These are phyloP conservation scores for Muntiacus reevesi DNA, from an alignment of 2,113 vertebrate genomes.

Conservation along the genomic window DNA sequence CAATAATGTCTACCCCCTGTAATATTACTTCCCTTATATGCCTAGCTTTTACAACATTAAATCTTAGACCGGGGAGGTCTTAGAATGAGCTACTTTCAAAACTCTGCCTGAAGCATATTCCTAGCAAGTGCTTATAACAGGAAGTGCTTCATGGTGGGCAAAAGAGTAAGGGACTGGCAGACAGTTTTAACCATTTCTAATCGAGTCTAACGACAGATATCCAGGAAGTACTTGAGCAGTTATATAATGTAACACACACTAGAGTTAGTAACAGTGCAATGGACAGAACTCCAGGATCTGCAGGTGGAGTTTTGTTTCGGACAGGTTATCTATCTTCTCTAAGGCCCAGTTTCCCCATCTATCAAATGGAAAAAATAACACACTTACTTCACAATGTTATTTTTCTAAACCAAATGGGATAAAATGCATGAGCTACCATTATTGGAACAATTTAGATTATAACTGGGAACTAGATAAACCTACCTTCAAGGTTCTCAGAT, in stretches of 20 bases:
- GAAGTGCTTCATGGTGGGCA: neutral
- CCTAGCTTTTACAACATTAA: neutral
- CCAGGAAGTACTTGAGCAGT: neutral
- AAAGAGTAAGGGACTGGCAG: neutral
- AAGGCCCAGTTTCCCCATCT: neutral
- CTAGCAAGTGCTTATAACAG: neutral
- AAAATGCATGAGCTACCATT: neutral
- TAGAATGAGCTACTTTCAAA: neutral
- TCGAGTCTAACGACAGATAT: neutral
- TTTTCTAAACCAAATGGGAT: neutral
- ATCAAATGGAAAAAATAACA: neutral
- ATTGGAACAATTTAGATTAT: neutral
- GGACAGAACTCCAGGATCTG: neutral
- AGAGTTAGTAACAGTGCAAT: rapidly evolving
- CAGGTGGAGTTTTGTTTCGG: neutral
- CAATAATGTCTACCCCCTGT: neutral
- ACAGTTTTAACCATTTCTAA: neutral
- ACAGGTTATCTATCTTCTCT: neutral
- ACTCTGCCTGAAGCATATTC: neutral
- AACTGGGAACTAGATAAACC: neutral
- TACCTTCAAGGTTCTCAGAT: neutral
- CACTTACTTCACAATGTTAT: neutral
- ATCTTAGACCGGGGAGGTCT: neutral
- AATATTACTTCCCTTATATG: neutral
- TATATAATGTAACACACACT: neutral